These are phyloP conservation scores for Myiothlypis coronata DNA, from an alignment of 2,797 vertebrate genomes.

Conservation along the genomic window DNA sequence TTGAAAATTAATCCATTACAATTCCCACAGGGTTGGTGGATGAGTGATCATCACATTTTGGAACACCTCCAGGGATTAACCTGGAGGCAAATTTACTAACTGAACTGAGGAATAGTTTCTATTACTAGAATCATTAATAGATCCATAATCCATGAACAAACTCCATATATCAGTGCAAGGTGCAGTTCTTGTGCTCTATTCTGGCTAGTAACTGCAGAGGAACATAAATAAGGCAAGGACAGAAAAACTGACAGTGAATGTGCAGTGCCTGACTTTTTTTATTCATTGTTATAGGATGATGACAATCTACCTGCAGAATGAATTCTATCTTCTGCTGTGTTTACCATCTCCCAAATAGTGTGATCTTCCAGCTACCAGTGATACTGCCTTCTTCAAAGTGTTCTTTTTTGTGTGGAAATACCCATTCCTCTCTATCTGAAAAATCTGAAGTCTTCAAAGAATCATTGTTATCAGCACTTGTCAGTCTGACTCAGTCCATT, in stretches of 20 bases:
- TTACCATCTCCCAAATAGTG: background rate
- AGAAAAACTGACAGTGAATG: background rate
- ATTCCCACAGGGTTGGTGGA: background rate
- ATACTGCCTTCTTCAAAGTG: background rate
- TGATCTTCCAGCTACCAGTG: background rate
- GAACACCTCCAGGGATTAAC: background rate
- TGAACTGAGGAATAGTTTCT: background rate
- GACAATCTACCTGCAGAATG: background rate
- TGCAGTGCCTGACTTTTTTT: background rate
- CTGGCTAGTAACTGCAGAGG: background rate
- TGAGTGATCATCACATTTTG: background rate
- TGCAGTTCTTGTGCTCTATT: background rate
- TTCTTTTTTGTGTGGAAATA: background rate
- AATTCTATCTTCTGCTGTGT: background rate
- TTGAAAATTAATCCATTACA: background rate
- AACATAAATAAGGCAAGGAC: background rate
- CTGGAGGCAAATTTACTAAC: background rate
- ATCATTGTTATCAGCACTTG: background rate
- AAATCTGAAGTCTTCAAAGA: background rate
- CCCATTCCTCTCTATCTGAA: background rate
- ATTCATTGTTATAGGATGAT: background rate
- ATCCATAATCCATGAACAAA: background rate
- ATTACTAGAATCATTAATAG: background rate
- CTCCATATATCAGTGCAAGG: background rate
- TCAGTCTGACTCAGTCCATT: slow-evolving; percentile 1